These are phyloP conservation scores for Galerucella nymphaeae DNA, from an alignment of 2,888 invertebrate genomes.

Conservation along the genomic window DNA sequence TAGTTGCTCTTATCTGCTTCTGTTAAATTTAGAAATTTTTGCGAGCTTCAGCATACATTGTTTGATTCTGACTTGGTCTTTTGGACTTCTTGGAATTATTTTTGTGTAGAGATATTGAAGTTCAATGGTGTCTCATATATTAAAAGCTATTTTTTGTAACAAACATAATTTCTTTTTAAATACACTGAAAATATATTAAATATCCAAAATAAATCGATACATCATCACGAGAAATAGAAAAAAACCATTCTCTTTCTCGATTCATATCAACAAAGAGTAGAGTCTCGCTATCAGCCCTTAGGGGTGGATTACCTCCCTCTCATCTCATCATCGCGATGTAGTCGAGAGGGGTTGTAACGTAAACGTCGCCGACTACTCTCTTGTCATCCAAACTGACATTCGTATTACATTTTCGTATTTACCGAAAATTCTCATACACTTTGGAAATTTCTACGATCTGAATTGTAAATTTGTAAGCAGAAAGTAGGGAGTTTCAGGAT, in stretches of 20 bases:
- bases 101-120: too few relatives aligned
- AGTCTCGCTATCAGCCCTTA: constrained; percentile 48
- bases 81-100: too few relatives aligned
- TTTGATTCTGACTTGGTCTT: too few relatives aligned
- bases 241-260: constrained; percentile 37
- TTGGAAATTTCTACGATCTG: constrained; percentile 27
- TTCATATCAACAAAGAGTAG: constrained; percentile 49
- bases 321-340: constrained; percentile 55
- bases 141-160: too few relatives aligned
- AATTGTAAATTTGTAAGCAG: neutral
- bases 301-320: constrained; percentile 60
- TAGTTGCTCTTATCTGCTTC: too few relatives aligned
- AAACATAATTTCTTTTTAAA: too few relatives aligned
- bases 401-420: constrained; percentile 48
- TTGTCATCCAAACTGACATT: constrained; percentile 50
- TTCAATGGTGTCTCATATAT: too few relatives aligned
- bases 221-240: constrained; percentile 20
- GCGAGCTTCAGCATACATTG: too few relatives aligned
- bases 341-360: constrained; percentile 49
- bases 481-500: neutral
- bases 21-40: too few relatives aligned
- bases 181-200: too few relatives aligned
- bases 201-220: constrained; percentile 28
- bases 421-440: constrained; percentile 38
- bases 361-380: constrained; percentile 43